Evolutionary conservation across 1,140 invertebrate genomes (phyloP).

Genomic region (Drosophila micromelanica): DNA sequence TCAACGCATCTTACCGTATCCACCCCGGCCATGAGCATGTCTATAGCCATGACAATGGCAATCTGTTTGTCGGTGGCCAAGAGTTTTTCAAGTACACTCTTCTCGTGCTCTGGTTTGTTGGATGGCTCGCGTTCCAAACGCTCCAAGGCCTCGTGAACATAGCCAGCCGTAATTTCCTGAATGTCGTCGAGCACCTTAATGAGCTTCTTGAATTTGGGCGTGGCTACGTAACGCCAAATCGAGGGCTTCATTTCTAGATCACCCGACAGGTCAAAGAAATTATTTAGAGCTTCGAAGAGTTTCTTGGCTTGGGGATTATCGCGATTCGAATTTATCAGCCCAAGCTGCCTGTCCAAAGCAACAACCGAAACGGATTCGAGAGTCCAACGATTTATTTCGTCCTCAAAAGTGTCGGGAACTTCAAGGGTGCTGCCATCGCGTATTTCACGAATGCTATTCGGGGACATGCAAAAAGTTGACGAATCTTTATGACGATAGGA

Average conservation of each 20-base stretch:
- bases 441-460: constrained; percentile 62
- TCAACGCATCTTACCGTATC: constrained; percentile 66
- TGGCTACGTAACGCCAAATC: constrained; percentile 87
- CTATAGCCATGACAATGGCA: constrained; percentile 84
- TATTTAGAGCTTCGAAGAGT: constrained; percentile 80
- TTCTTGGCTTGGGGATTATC: constrained; percentile 27
- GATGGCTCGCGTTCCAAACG: constrained; percentile 56
- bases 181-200: constrained; percentile 83
- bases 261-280: constrained; percentile 86
- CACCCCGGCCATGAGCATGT: constrained; percentile 83
- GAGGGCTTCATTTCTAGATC: constrained; percentile 87
- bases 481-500: not conserved
- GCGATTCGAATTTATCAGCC: constrained; percentile 66
- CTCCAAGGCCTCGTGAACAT: constrained; percentile 63
- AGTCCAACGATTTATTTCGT: constrained; percentile 89
- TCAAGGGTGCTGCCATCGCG: constrained; percentile 85
- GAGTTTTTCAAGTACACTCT: constrained; percentile 84
- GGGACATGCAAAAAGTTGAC: not conserved
- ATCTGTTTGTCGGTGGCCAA: constrained; percentile 84
- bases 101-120: constrained; percentile 56
- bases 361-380: constrained; percentile 89
- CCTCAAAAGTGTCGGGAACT: constrained; percentile 86
- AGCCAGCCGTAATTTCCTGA: constrained; percentile 43
- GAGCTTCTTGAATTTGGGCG: constrained; percentile 86
- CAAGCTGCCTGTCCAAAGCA: constrained; percentile 85